Base-by-base conservation (phyloP, 2,888 invertebrate genomes). In the Beris chalybata region DNA sequence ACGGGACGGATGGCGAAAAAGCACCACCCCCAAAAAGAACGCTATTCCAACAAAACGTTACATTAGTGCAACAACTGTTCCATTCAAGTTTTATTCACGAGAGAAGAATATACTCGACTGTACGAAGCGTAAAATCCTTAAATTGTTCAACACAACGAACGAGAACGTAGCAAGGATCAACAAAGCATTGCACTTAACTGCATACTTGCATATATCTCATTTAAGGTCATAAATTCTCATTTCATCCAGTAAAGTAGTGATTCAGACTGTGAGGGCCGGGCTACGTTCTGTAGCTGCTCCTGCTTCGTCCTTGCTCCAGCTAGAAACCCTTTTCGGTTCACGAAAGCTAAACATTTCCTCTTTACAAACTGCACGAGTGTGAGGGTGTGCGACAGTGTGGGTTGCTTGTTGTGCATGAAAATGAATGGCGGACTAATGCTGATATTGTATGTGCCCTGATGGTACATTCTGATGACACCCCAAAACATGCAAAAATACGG, bases 141-240 rank as follows among this genome's bases (percentile, higher is more conserved):
- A 38, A 38, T 38, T 38, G 38, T 38, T 38, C 7, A 38, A 38
- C 38, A 38, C 38, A 38, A 9, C 38, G 38, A 38, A 38, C 38
- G 5, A 38, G 38, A 38, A 38, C 38, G 38, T 38, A 38, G 7
- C 7, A 38, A 38, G 38, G 38, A 38, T 48, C 4, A 30, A 59
- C n/a, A 48, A 30, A 59, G 47, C 38, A 47, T 59, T 59, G 52
- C 32, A 63, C 32, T 29, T 63, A 48, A 48, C 12, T 30, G 29
- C 45, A 31, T 32, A 30, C 15, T 11, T 30, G 47, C 31, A 64
- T 59, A 9, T 12, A 12, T 59, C 32, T 59, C 48, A 48, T 47
- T 59, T 47, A 44, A 30, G 56, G 56, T 48, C 55, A 66, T 66
- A 66, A 66, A 66, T 61, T 61, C 61, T 61, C 56, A 61, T 66